Conservation (phyloP, 2,888 invertebrate species). For the Steinernema hermaphroditum region DNA sequence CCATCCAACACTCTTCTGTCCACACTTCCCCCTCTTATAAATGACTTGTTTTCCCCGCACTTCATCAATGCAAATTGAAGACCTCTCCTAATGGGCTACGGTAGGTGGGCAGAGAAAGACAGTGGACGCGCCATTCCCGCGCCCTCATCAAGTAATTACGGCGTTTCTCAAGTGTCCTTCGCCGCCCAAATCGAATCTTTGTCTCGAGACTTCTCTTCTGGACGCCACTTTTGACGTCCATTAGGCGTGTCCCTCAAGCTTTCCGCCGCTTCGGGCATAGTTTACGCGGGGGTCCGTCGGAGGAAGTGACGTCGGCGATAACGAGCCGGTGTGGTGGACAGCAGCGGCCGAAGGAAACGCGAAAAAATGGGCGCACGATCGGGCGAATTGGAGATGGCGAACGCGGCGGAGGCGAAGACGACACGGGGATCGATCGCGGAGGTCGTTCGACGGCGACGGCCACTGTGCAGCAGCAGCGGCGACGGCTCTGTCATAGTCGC, state of each 20-base stretch:
- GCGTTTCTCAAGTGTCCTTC: not conserved
- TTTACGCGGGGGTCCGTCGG: not conserved
- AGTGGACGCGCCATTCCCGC: not conserved
- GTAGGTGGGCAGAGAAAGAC: too few relatives aligned
- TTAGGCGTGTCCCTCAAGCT: too few relatives aligned
- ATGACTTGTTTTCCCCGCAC: too few relatives aligned
- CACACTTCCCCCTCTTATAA: too few relatives aligned
- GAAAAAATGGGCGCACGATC: not conserved
- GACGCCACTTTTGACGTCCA: too few relatives aligned
- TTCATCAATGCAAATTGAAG: too few relatives aligned
- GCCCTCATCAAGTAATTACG: not conserved
- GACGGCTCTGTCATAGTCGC: not conserved
- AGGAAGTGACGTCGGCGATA: slow-evolving; percentile 17
- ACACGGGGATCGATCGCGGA: slow-evolving; percentile 19
- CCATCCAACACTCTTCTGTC: too few relatives aligned
- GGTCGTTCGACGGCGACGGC: not conserved
- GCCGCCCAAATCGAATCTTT: too few relatives aligned
- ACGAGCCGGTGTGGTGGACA: slow-evolving; percentile 12
- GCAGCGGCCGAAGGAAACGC: too few relatives aligned
- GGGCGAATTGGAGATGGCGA: not conserved
- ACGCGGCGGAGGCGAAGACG: not conserved
- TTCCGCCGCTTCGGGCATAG: too few relatives aligned
- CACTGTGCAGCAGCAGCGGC: slow-evolving; percentile 4
- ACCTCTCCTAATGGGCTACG: too few relatives aligned
- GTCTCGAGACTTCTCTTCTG: too few relatives aligned